Evolutionary conservation across 2,797 vertebrate species (phyloP).

Genomic region (Acanthornis magna): DNA sequence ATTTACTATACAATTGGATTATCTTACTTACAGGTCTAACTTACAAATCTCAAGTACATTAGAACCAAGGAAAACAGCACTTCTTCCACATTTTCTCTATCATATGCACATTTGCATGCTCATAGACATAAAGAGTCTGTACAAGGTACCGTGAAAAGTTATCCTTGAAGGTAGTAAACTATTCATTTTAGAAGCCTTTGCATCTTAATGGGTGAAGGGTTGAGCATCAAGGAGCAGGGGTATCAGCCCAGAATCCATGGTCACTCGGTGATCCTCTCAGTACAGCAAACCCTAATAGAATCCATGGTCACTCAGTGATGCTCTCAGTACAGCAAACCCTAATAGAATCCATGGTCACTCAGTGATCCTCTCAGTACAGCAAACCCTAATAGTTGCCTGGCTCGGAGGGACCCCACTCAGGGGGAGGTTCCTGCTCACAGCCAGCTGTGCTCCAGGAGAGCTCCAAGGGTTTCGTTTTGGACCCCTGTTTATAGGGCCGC

Average conservation of each 20-base stretch:
- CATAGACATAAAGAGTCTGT: neutral
- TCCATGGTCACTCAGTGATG: fast-evolving
- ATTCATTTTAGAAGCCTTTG: neutral
- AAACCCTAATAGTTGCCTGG: neutral
- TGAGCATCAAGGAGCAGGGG: fast-evolving
- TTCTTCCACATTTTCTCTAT: neutral
- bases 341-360: fast-evolving
- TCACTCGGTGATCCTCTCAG: neutral
- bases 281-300: neutral
- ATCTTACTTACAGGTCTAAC: neutral
- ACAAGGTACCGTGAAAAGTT: neutral
- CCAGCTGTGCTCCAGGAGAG: neutral
- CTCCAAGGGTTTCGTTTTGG: too few species aligned
- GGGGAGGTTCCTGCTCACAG: neutral
- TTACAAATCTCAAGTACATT: neutral
- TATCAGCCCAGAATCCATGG: fast-evolving
- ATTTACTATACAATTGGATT: neutral
- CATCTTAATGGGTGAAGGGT: too few species aligned
- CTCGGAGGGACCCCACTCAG: neutral
- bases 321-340: neutral
- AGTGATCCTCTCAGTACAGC: neutral
- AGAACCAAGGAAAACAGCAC: neutral
- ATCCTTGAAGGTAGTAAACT: neutral
- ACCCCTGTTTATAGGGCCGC: fast-evolving
- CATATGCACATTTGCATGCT: neutral